Conservation (phyloP, 1,140 invertebrate genomes). For the Tetraneura akinire region DNA sequence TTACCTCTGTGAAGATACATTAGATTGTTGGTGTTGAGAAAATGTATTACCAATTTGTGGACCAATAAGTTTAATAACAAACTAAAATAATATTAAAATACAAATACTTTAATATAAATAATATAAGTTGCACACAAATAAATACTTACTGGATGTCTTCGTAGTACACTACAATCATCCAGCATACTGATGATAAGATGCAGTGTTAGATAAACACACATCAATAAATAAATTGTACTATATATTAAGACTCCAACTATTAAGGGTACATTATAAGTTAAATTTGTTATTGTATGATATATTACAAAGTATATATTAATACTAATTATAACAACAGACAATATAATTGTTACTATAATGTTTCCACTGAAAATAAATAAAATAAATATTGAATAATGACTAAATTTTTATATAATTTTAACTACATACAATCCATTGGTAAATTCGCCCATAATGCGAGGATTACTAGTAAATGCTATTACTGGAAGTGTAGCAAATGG, state of each 20-base stretch:
- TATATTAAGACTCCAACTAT: slow-evolving; percentile 51
- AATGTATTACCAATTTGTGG: slow-evolving; percentile 12
- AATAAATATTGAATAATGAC: background rate
- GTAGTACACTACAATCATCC: slow-evolving; percentile 54
- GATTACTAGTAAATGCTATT: slow-evolving; percentile 82
- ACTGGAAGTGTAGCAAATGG: slow-evolving; percentile 84
- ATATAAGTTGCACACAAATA: background rate
- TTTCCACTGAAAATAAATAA: slow-evolving; percentile 64
- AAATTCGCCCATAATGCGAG: slow-evolving; percentile 81
- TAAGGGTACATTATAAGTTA: slow-evolving; percentile 26
- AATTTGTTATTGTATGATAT: slow-evolving; percentile 54
- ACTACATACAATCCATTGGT: slow-evolving; percentile 70
- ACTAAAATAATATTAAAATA: slow-evolving; percentile 8
- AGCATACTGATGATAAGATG: slow-evolving; percentile 74
- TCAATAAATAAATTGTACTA: slow-evolving; percentile 53
- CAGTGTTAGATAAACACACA: slow-evolving; percentile 59
- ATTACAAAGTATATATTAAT: slow-evolving; percentile 84
- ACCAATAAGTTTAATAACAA: slow-evolving; percentile 39
- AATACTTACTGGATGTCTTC: slow-evolving; percentile 54
- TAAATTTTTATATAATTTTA: slow-evolving; percentile 12
- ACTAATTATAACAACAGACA: slow-evolving; percentile 72
- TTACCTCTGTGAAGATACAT: slow-evolving; percentile 23
- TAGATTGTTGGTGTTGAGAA: slow-evolving; percentile 25
- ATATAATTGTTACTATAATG: slow-evolving; percentile 68
- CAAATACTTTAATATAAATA: too few species aligned